These are phyloP conservation scores for Drosophila subsilvestris DNA, from an alignment of 2,888 invertebrate species.

Conservation along the genomic window DNA sequence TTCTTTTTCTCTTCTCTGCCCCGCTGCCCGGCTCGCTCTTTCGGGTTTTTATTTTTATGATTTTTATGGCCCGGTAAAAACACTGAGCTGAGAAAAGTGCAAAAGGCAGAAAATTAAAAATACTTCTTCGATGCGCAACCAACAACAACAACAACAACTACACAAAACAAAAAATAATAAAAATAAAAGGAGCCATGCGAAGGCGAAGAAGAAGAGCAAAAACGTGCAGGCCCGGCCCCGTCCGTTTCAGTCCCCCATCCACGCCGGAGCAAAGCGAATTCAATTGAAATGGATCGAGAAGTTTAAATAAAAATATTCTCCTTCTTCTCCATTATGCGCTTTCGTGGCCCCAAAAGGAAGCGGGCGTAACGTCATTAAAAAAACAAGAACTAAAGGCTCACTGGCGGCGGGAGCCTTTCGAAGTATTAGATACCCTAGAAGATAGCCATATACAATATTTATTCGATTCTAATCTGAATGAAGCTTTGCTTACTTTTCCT, in stretches of 20 bases:
- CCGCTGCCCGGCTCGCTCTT: background rate
- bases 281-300: constrained; percentile 43
- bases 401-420: background rate
- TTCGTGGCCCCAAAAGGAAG: constrained; percentile 53
- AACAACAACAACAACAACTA: constrained; percentile 46
- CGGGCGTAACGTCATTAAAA: constrained; percentile 81
- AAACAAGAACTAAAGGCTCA: constrained; percentile 8
- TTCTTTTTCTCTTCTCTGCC: constrained; percentile 8
- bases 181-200: constrained; percentile 29
- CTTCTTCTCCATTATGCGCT: constrained; percentile 16
- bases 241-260: background rate
- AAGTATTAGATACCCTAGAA: background rate
- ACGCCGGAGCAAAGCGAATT: constrained; percentile 13
- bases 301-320: constrained; percentile 36
- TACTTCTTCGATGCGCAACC: constrained; percentile 62
- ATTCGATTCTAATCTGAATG: background rate
- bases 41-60: constrained; percentile 67
- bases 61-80: constrained; percentile 69
- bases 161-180: constrained; percentile 23
- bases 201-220: constrained; percentile 13
- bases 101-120: constrained; percentile 80
- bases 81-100: constrained; percentile 67
- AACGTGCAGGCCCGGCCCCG: constrained; percentile 8
- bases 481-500: background rate
- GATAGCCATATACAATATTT: background rate